A percentile compares a stretch with the other conserved stretches of the same genome.
Evolutionary conservation across 2,797 vertebrate genomes (phyloP).

Genomic region (Acanthis flammea): DNA sequence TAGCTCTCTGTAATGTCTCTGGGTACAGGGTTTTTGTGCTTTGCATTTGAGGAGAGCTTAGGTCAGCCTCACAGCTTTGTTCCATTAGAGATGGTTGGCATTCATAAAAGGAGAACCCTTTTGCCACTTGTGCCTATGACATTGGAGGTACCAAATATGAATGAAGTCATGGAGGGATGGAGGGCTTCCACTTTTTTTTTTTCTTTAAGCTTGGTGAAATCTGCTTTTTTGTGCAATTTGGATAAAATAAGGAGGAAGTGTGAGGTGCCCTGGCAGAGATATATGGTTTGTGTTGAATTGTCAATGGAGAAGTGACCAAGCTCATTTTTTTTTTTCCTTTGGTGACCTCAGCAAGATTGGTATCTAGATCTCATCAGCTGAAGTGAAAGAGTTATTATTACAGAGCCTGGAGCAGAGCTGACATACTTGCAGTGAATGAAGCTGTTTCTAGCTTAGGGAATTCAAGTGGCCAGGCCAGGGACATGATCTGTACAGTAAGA

Average conservation of each 20-base stretch:
- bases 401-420: constrained; percentile 47
- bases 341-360: constrained; percentile 60
- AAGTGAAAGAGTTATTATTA: constrained; percentile 65
- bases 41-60: neutral
- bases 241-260: neutral
- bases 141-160: neutral
- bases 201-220: neutral
- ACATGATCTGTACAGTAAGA: neutral
- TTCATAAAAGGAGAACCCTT: constrained; percentile 7
- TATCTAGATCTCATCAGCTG: constrained; percentile 61
- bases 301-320: constrained; percentile 35
- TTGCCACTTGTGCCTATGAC: neutral
- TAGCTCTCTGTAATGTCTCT: neutral
- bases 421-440: constrained; percentile 32
- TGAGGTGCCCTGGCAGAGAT: neutral
- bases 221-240: neutral
- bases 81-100: neutral
- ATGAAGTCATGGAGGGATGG: neutral
- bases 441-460: constrained; percentile 15
- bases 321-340: constrained; percentile 38
- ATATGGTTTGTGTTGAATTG: constrained; percentile 23
- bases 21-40: neutral
- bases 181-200: neutral
- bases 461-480: neutral
- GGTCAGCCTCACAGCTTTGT: constrained; percentile 7